Percentiles rank a stretch among this genome's conserved stretches.
Evolutionary conservation across 2,888 invertebrate genomes (phyloP).

Genomic region (Spisula solida): DNA sequence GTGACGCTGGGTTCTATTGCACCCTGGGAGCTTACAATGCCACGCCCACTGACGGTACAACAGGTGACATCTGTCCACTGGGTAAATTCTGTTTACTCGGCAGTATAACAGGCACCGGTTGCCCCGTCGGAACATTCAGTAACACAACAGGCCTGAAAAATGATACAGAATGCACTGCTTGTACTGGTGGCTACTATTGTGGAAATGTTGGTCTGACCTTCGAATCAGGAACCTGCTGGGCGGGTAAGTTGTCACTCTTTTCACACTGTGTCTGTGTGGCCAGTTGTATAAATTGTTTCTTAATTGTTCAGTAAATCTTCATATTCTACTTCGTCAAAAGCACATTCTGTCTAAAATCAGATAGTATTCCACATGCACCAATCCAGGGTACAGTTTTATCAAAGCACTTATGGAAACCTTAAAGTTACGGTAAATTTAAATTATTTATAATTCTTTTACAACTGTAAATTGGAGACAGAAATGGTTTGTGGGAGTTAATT

Average conservation of each 20-base stretch:
- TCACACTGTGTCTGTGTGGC: no score
- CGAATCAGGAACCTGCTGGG: conserved; percentile 83
- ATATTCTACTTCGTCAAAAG: no score
- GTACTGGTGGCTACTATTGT: conserved; percentile 85
- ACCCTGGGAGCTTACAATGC: conserved; percentile 81
- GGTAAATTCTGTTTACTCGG: conserved; percentile 83
- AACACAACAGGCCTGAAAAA: conserved; percentile 78
- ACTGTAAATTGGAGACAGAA: no score
- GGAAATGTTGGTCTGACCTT: conserved; percentile 81
- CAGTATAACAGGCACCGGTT: conserved; percentile 81
- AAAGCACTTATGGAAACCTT: no score
- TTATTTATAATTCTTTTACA: no score
- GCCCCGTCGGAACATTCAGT: conserved; percentile 84
- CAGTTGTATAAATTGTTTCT: no score
- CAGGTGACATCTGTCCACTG: conserved; percentile 83
- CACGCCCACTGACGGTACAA: conserved; percentile 83
- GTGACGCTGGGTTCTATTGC: conserved; percentile 84
- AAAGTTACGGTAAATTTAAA: no score
- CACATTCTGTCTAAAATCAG: no score
- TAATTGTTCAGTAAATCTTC: no score
- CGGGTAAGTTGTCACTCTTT: conserved; percentile 84
- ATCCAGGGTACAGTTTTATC: no score
- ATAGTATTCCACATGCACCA: no score
- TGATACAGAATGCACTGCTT: conserved; percentile 80
- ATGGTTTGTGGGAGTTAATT: no score